Evolutionary conservation across 2,888 invertebrate species (phyloP), one percentile per base, ranked within the genome.

Genomic region (Neoaliturus tenellus): DNA sequence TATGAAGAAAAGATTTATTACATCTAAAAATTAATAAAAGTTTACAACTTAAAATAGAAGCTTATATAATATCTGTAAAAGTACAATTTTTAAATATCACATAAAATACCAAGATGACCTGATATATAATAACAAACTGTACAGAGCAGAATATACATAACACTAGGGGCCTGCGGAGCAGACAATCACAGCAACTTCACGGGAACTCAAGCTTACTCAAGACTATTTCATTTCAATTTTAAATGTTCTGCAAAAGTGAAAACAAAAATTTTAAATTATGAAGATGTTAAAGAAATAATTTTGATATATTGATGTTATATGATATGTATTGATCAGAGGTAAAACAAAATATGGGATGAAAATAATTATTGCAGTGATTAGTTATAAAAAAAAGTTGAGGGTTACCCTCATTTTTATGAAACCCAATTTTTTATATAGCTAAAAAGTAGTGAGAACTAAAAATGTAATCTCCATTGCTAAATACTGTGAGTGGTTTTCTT

Each of bases 151-250:
- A 23, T 55, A 55, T 55, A 55, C 55, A 62, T 62, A 62, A 31
- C 62, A 31, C 62, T 62, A 62, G 17, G 48, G 48, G 23, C 51
- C 51, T 51, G 51, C 51, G 20, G 20, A 4, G 51, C 51, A 51
- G 51, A 23, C 0, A 55, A 62, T 62, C 62, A 62, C 62, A 62
- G 62, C 14, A 28, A 31, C 28, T 62, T 31, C 62, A 51, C 5
- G 8, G 51, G 51, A n/a, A 51, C 62, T 28, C 62, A 31, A 62
- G 62, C 31, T 31, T 62, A 62, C 62, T 62, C 62, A 62, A 62
- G 62, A 62, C 62, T 62, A 62, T 62, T 62, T 62, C 62, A 62
- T 28, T 62, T 62, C 62, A 62, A 62, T 62, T 62, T 62, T 14
- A 62, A 62, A 28, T 62, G 8, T 62, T 62, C 62, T 62, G 62